Base-by-base conservation (phyloP, 2,888 invertebrate genomes). In the Synergus itoensis region DNA sequence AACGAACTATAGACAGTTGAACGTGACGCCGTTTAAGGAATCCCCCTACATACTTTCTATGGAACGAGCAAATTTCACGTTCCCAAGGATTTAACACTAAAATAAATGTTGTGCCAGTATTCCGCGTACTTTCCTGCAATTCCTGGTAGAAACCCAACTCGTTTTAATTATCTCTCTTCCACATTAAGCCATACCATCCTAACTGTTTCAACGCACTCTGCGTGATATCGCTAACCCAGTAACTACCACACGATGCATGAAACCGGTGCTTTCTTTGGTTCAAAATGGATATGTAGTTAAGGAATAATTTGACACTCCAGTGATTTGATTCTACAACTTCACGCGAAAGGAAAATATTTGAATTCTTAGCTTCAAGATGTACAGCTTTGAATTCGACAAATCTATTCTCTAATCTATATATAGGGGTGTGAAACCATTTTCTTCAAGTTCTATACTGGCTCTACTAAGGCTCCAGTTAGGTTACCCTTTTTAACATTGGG, bases 41-140 rank as follows among this genome's bases (percentile, higher is more conserved):
- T 41, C 12, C 41, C 41, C 41, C 65, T 18, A 14, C 21, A 62
- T 62, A 65, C 65, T 65, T 65, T 65, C 41, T 43, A 65, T 65
- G 41, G 18, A 65, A 65, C 16, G 18, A 65, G n/a, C 16, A 41
- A 65, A 65, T 65, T 65, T 65, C 41, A 43, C 65, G 65, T 65
- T 65, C n/a, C 41, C 65, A 65, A 65, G 65, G 65, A 41, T 65
- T 65, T 65, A 65, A 65, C 41, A 65, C 65, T 43, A 43, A 65
- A 65, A 1, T 5, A 41, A 41, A 65, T 65, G 41, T 65, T 43
- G 9, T 12, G 41, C 12, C 11, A 41, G 40, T 41, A 41, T 43
- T 65, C 41, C 41, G n/a, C 41, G 40, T 43, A 43, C 65, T 65
- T 65, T 65, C 65, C 16, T 65, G 18, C 65, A 40, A 65, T 65